A percentile compares a stretch with the other conserved stretches of the same genome.
Conservation (phyloP, 2,113 vertebrate genomes). For the Lota lota region DNA sequence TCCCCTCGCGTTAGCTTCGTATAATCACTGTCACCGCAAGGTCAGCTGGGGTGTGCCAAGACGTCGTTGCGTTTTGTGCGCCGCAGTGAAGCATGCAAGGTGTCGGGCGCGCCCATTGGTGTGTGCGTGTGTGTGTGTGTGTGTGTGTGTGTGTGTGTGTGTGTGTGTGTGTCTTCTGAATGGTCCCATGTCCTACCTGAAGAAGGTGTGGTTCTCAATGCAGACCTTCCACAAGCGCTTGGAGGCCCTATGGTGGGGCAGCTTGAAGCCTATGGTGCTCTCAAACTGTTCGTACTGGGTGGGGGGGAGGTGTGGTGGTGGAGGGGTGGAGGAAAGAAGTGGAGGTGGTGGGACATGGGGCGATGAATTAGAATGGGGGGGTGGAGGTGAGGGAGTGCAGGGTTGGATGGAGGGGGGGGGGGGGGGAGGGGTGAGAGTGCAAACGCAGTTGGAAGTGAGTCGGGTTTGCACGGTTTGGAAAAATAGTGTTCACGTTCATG, state of each 20-base stretch:
- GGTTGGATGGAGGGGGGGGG: too few relatives aligned
- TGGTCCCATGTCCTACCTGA: conserved; percentile 80
- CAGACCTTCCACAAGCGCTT: conserved; percentile 99
- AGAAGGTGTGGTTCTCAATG: conserved; percentile 99
- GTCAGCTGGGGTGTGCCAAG: conserved; percentile 1
- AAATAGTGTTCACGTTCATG: too few relatives aligned
- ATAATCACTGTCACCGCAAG: not conserved
- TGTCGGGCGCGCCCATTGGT: not conserved
- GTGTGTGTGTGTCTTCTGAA: not conserved
- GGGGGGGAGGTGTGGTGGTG: conserved; percentile 20
- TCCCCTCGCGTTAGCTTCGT: not conserved
- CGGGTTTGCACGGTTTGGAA: too few relatives aligned
- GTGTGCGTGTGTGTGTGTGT: not conserved
- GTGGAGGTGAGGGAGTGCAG: conserved; percentile 6
- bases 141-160: conserved; percentile 1
- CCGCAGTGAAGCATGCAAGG: conserved; percentile 37
- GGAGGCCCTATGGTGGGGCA: conserved; percentile 96
- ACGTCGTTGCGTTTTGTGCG: conserved; percentile 6
- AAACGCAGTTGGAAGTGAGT: too few relatives aligned
- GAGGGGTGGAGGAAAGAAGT: conserved; percentile 28
- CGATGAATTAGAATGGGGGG: not conserved
- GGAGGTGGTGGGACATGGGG: conserved; percentile 21
- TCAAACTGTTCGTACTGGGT: conserved; percentile 97
- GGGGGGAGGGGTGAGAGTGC: too few relatives aligned
- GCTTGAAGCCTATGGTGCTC: conserved; percentile 99